Evolutionary conservation across 2,797 vertebrate genomes (phyloP).

Genomic region (Vireo griseus): DNA sequence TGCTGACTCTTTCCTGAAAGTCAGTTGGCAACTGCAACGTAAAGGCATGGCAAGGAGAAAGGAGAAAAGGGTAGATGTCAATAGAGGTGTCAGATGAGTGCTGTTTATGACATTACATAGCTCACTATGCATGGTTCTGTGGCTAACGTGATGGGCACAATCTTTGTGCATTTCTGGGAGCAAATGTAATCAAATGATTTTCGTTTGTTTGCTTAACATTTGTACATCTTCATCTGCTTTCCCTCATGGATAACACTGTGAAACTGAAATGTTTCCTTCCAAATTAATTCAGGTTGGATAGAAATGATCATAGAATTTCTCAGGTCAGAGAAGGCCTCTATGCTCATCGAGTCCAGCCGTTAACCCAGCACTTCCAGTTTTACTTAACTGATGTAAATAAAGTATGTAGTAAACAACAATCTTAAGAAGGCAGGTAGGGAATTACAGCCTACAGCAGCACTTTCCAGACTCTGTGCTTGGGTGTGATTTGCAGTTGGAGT

Average conservation of each 20-base stretch:
- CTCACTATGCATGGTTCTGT: background rate
- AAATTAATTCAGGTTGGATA: background rate
- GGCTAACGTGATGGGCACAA: background rate
- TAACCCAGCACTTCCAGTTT: background rate
- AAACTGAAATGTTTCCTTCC: background rate
- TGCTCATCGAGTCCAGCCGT: background rate
- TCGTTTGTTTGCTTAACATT: background rate
- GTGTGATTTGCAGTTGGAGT: background rate
- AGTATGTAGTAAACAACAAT: background rate
- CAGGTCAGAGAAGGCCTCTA: background rate
- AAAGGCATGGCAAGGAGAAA: background rate
- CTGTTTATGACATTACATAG: background rate
- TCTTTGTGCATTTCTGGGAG: background rate
- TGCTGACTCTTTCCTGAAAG: conserved; percentile 89
- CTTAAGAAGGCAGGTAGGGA: background rate
- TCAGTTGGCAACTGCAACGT: conserved; percentile 83
- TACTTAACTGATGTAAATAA: background rate
- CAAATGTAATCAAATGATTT: background rate
- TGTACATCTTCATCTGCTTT: background rate
- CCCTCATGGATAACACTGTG: background rate
- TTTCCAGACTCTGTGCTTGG: background rate
- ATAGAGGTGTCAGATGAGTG: background rate
- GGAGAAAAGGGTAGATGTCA: background rate
- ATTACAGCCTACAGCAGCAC: background rate
- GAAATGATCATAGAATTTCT: background rate